Conservation (phyloP, 2,113 vertebrate genomes). For the Sander lucioperca region DNA sequence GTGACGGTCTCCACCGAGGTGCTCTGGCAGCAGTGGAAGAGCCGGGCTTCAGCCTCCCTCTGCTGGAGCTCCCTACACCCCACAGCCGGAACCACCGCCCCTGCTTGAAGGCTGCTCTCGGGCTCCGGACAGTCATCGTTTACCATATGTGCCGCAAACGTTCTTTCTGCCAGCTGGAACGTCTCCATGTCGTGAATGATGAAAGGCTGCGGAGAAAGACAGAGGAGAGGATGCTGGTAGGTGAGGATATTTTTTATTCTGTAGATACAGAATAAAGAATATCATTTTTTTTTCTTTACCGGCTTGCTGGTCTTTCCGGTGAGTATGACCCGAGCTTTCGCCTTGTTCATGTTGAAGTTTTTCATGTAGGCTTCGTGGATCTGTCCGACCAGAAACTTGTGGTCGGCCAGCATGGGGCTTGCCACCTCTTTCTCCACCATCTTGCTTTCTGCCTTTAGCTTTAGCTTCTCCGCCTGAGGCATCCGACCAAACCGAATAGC, state of each 20-base stretch:
- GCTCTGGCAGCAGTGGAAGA: conserved; percentile 98
- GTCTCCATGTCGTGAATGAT: conserved; percentile 99
- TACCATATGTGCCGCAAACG: conserved; percentile 90
- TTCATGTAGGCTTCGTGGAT: conserved; percentile 95
- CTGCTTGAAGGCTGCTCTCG: conserved; percentile 76
- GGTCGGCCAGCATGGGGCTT: conserved; percentile 85
- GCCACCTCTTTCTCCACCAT: conserved; percentile 84
- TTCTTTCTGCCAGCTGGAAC: conserved; percentile 94
- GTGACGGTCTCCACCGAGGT: conserved; percentile 95
- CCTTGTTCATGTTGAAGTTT: conserved; percentile 97
- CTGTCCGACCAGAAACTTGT: conserved; percentile 89
- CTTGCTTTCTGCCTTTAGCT: conserved; percentile 91
- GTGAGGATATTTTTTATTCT: not conserved
- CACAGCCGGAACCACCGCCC: conserved; percentile 83
- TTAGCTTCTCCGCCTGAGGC: conserved; percentile 95
- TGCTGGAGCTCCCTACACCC: conserved; percentile 86
- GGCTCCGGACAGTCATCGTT: conserved; percentile 86
- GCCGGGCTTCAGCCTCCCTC: conserved; percentile 92
- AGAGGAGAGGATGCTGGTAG: not conserved
- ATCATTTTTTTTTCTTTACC: conserved; percentile 78
- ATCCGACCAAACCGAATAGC: conserved; percentile 97
- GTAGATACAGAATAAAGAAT: not conserved
- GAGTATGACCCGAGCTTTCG: conserved; percentile 93
- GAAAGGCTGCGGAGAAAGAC: conserved; percentile 87
- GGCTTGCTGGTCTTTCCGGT: conserved; percentile 91